A percentile compares a stretch with the other conserved stretches of the same genome.
Evolutionary conservation across 1,140 invertebrate species (phyloP).

Genomic region (Gryllus bimaculatus): DNA sequence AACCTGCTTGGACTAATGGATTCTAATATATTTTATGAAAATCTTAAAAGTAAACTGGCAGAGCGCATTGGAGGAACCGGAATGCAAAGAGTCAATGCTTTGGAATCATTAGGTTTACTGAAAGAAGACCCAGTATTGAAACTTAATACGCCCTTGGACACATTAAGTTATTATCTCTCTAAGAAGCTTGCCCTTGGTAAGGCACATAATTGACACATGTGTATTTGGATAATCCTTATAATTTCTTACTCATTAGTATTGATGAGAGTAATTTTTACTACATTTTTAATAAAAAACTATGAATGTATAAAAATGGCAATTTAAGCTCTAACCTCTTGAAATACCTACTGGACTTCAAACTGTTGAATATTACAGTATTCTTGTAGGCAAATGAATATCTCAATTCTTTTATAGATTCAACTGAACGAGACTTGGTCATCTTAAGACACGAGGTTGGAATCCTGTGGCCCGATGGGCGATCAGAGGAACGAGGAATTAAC

Average conservation of each 20-base stretch:
- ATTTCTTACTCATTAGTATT: no score
- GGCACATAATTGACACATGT: no score
- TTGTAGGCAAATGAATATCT: no score
- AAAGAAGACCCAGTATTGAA: slow-evolving; percentile 73
- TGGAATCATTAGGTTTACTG: slow-evolving; percentile 83
- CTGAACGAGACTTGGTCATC: slow-evolving; percentile 88
- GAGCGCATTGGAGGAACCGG: slow-evolving; percentile 48
- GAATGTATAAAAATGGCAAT: no score
- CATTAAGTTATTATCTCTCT: slow-evolving; percentile 80
- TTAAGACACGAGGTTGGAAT: slow-evolving; percentile 89
- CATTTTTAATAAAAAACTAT: no score
- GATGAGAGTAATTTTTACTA: no score
- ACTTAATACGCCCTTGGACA: slow-evolving; percentile 79
- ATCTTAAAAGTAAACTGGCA: slow-evolving; percentile 62
- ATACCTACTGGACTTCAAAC: no score
- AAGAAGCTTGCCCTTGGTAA: slow-evolving; percentile 73
- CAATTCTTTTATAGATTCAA: neutral
- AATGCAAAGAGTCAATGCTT: slow-evolving; percentile 57
- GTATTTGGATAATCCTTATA: no score
- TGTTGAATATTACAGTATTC: no score
- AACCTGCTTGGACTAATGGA: slow-evolving; percentile 74
- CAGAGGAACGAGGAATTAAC: slow-evolving; percentile 79
- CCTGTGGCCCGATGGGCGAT: slow-evolving; percentile 77
- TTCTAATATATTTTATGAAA: slow-evolving; percentile 85
- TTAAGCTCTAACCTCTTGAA: no score